Conservation (phyloP, 2,113 vertebrate genomes). For the Cheilinus undulatus region DNA sequence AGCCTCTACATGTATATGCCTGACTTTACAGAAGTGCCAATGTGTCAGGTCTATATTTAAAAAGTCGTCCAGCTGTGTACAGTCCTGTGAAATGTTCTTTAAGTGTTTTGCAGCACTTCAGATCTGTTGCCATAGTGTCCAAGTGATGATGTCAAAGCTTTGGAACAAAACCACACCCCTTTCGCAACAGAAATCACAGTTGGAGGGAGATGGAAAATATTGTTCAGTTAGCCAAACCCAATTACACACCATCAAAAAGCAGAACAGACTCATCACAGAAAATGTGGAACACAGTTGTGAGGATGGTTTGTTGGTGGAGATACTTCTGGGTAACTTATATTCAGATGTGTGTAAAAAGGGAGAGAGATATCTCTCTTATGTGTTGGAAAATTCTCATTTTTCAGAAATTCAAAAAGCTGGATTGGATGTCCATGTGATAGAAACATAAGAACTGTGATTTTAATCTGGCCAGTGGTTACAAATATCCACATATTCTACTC, state of each 20-base stretch:
- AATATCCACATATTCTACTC: no score
- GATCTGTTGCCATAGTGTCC: constrained; percentile 73
- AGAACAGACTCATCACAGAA: constrained; percentile 32
- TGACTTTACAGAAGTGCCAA: constrained; percentile 27
- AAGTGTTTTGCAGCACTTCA: constrained; percentile 75
- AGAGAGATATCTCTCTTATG: no score
- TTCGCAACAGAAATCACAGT: constrained; percentile 53
- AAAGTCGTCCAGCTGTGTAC: constrained; percentile 64
- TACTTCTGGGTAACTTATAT: constrained; percentile 17
- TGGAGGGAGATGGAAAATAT: constrained; percentile 65
- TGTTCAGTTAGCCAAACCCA: constrained; percentile 49
- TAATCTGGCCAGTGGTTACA: no score
- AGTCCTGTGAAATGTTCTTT: constrained; percentile 55
- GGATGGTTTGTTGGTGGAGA: constrained; percentile 5
- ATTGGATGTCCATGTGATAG: no score
- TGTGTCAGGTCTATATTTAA: constrained; percentile 74
- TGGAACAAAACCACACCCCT: constrained; percentile 56
- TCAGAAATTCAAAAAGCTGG: no score
- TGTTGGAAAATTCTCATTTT: no score
- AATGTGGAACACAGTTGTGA: constrained; percentile 38
- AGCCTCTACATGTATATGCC: neutral
- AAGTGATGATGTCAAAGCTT: constrained; percentile 75
- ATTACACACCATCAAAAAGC: constrained; percentile 40
- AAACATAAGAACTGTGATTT: no score
- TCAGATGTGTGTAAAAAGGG: neutral